Base-by-base conservation (phyloP, 2,797 vertebrate species). In the Bufotes viridis region DNA sequence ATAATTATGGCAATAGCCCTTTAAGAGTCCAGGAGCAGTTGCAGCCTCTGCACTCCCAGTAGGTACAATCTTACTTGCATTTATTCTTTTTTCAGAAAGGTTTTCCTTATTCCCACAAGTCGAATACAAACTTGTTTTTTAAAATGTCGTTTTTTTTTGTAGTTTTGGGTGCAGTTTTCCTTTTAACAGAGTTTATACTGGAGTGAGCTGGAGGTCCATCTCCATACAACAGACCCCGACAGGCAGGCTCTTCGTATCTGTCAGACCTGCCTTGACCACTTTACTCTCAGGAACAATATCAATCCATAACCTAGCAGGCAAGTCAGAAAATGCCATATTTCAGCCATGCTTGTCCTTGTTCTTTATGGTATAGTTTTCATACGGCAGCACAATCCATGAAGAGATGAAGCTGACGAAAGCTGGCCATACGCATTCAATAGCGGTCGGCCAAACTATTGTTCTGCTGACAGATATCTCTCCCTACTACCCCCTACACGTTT, bases 201-300 rank as follows among this genome's bases (percentile, higher is more conserved):
- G 29, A 34, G 22, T 26, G 20, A 61, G 24, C 26, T 42, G 26
- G 24, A 20, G 29, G 24, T 80, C 57, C n/a, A 20, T 18, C 15
- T 49, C 29, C 7, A 8, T 70, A 29, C 65, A 69, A 26, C 14
- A 49, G 70, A 74, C 70, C 34, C 12, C 2, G 2, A 10, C 49
- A 53, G 55, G 26, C 24, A 60, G 55, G 51, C 76, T 26, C 51
- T 10, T 26, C 51, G 14, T 55, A 80, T 80, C 13, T 9, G 26
- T 61, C 29, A 1, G 26, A 61, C 57, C 78, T 81, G 29, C n/a
- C 18, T 20, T 42, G 17, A 49, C 10, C 34, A 81, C 60, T 49
- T 81, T 81, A 49, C 79, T 81, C 60, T 81, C 79, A 63, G 79
- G 58, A 81, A 81, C 34, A 42, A 65, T 63, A 26, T n/a, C 17